phyloP scores from a whole-genome alignment of 2,888 invertebrate species.

The Agelastica alni region DNA sequence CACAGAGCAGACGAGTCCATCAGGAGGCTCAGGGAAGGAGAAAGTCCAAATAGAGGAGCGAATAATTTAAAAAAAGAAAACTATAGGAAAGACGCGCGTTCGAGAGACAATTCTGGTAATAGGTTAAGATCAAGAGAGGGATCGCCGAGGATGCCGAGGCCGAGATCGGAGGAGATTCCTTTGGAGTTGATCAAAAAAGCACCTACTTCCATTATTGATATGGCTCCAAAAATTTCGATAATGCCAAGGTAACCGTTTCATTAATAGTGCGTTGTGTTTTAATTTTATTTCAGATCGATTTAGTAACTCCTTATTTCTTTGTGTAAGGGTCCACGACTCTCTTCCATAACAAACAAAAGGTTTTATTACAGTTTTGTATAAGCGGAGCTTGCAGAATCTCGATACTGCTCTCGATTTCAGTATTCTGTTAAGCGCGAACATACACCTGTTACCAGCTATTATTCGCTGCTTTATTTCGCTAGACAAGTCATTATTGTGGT shows the following conservation, averaged over 20 bases:
- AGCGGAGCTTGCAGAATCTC: too few species aligned
- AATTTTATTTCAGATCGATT: too few species aligned
- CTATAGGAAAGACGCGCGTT: conserved; percentile 32
- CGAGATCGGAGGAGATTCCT: conserved; percentile 80
- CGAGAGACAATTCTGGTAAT: conserved; percentile 41
- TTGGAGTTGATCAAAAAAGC: conserved; percentile 74
- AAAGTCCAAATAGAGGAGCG: conserved; percentile 46
- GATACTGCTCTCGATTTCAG: too few species aligned
- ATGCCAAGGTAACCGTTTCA: conserved; percentile 51
- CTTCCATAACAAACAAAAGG: too few species aligned
- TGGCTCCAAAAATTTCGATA: conserved; percentile 53
- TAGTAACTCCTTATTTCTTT: too few species aligned
- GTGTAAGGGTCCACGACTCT: too few species aligned
- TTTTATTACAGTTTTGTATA: too few species aligned
- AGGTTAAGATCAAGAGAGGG: conserved; percentile 66
- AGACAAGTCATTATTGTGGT: too few species aligned
- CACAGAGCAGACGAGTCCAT: conserved; percentile 48
- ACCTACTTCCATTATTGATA: conserved; percentile 58
- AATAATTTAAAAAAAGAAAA: conserved; percentile 38
- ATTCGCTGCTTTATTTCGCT: too few species aligned
- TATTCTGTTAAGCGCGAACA: too few species aligned
- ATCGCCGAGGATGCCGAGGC: conserved; percentile 73
- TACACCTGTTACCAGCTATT: too few species aligned
- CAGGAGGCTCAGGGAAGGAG: conserved; percentile 40
- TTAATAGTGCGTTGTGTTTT: not conserved